Evolutionary conservation across 2,797 vertebrate genomes (phyloP).

Genomic region (Atherinosoma microstoma): DNA sequence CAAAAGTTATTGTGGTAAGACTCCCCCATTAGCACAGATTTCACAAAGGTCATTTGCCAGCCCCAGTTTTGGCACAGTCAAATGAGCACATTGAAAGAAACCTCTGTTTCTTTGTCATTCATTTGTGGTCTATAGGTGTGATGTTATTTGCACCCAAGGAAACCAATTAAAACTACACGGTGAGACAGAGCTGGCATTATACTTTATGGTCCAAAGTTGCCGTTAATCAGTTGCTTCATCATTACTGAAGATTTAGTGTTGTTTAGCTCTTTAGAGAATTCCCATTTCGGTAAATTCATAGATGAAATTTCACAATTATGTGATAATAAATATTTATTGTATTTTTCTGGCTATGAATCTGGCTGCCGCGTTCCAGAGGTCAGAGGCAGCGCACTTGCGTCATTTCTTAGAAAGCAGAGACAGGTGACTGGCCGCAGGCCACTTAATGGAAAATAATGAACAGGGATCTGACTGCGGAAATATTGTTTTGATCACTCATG

Average conservation of each 20-base stretch:
- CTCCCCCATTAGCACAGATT: slow-evolving; percentile 60
- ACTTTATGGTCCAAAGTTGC: slow-evolving; percentile 44
- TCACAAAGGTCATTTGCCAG: slow-evolving; percentile 65
- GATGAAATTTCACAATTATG: slow-evolving; percentile 12
- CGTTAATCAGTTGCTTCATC: slow-evolving; percentile 39
- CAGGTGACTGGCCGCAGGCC: slow-evolving; percentile 56
- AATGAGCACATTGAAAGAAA: slow-evolving; percentile 65
- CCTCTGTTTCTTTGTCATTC: slow-evolving; percentile 65
- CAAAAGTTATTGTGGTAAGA: slow-evolving; percentile 65
- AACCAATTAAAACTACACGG: slow-evolving; percentile 47
- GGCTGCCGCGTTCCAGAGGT: slow-evolving; percentile 25
- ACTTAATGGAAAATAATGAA: slow-evolving; percentile 46
- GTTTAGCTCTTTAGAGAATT: slow-evolving; percentile 1
- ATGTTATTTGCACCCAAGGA: slow-evolving; percentile 57
- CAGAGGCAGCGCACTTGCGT: slow-evolving; percentile 27
- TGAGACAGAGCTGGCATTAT: slow-evolving; percentile 38
- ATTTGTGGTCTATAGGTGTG: slow-evolving; percentile 45
- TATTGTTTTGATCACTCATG: slow-evolving; percentile 55
- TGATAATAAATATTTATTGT: slow-evolving; percentile 18
- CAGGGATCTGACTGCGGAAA: slow-evolving; percentile 34
- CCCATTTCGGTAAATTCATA: neutral
- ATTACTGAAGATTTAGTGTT: slow-evolving; percentile 11
- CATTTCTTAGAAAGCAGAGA: slow-evolving; percentile 44
- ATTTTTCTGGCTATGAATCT: slow-evolving; percentile 43
- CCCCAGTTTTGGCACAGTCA: slow-evolving; percentile 54